Conservation (phyloP, 2,113 vertebrate species). For the Calypte anna region DNA sequence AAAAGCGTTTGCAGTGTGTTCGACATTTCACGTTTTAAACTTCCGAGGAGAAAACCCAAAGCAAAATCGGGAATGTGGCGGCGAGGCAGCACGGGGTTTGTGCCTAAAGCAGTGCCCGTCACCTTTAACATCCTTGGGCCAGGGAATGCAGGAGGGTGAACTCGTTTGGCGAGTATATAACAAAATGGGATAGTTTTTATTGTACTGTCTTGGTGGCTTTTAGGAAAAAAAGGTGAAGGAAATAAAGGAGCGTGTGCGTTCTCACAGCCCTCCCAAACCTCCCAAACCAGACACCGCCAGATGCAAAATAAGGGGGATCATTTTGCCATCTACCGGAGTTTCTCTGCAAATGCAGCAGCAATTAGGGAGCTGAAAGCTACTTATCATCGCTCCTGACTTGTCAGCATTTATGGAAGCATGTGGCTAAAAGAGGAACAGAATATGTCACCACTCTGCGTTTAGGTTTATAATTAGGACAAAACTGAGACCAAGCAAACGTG, state of each 20-base stretch:
- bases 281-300: background rate
- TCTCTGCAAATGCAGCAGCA: background rate
- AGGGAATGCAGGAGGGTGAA: fast-evolving
- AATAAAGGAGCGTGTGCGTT: background rate
- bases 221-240: too few species aligned
- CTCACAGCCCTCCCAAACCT: background rate
- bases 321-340: constrained; percentile 42
- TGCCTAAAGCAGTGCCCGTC: fast-evolving
- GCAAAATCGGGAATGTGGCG: fast-evolving
- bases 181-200: background rate
- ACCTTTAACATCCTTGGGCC: fast-evolving
- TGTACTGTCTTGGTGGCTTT: fast-evolving
- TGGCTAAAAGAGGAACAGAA: constrained; percentile 64
- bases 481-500: constrained; percentile 43
- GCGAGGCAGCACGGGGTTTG: fast-evolving
- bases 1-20: fast-evolving
- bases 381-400: constrained; percentile 28
- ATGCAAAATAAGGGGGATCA: background rate
- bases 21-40: fast-evolving
- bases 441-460: constrained; percentile 64
- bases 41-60: fast-evolving
- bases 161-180: background rate
- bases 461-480: constrained; percentile 78
- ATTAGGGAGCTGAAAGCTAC: background rate
- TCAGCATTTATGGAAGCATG: constrained; percentile 55